A percentile compares a stretch with the other conserved stretches of the same genome.
Conservation (phyloP, 2,113 vertebrate species). For the Hippotragus niger region DNA sequence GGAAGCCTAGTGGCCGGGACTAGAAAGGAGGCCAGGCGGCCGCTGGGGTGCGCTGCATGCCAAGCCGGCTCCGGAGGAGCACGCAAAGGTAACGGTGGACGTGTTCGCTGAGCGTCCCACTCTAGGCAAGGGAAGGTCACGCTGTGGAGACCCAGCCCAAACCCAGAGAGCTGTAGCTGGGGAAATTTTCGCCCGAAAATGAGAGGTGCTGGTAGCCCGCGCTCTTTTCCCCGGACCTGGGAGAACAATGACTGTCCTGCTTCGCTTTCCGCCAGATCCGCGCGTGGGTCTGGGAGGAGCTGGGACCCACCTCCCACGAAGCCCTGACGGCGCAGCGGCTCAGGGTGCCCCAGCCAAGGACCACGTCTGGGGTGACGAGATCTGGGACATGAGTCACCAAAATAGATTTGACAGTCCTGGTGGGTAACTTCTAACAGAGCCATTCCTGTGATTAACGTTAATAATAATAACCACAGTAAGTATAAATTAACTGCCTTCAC, state of each 20-base stretch:
- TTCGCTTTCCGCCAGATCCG: neutral
- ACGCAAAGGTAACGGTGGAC: neutral
- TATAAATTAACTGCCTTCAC: neutral
- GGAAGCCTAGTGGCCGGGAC: neutral
- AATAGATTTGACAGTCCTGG: neutral
- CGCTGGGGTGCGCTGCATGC: constrained; percentile 70
- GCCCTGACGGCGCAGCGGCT: accelerated
- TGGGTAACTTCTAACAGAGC: neutral
- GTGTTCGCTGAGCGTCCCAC: neutral
- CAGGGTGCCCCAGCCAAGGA: neutral
- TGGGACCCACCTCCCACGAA: accelerated
- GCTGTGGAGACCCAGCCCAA: neutral
- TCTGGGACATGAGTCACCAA: neutral
- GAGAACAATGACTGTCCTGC: neutral
- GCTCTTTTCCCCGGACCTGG: neutral
- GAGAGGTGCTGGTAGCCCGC: neutral
- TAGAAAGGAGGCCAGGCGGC: neutral
- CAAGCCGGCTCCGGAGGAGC: neutral
- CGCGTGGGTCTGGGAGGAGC: neutral
- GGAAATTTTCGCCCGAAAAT: neutral
- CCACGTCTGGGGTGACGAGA: neutral
- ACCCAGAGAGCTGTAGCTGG: neutral
- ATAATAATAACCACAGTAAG: neutral
- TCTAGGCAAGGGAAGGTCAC: neutral
- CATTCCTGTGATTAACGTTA: neutral